Base-by-base conservation (phyloP, 2,797 vertebrate genomes). In the Hephaestus fuliginosus region DNA sequence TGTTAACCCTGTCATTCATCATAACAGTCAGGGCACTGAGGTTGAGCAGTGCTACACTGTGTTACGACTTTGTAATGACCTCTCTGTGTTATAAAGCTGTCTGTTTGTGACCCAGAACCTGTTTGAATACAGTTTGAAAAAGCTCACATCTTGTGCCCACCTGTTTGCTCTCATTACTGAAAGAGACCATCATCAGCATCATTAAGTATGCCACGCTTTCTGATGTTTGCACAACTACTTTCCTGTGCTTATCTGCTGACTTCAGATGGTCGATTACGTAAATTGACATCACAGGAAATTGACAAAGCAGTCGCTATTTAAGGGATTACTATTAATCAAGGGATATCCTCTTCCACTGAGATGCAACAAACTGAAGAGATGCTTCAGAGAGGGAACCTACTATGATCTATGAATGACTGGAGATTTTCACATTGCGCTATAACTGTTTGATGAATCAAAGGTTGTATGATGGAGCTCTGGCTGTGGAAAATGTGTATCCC, bases 81-180 rank as follows among this genome's bases (percentile, higher is more conserved):
- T 63, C 63, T 52, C 28, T 28, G 39, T 70, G 39, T 46, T 58
- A 10, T 44, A 28, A 33, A 49, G 33, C 43, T 33, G 46, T 60
- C 57, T 55, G 17, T 76, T 11, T 25, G 28, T 44, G 73, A 77
- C 64, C 64, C 55, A 28, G 17, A 69, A 36, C 44, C 67, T 58
- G 30, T 28, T 22, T 2, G 12, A 51, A 67, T 73, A 22, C 49
- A 78, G 17, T 74, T 56, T 51, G 44, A 46, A 63, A 39, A 51
- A 9, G 51, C 43, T 41, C 49, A 46, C 85, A 86, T 80, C 61
- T 82, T 85, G 75, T 58, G 57, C 68, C 74, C 77, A 86, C 67
- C 85, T 89, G 85, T 82, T 70, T 33, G 3, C 57, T 46, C 46
- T 55, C 13, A 74, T 66, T 61, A 55, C 68, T 33, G 15, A 41